These are phyloP conservation scores for Myocastor coypus DNA, from an alignment of 2,113 vertebrate species.

Conservation along the genomic window DNA sequence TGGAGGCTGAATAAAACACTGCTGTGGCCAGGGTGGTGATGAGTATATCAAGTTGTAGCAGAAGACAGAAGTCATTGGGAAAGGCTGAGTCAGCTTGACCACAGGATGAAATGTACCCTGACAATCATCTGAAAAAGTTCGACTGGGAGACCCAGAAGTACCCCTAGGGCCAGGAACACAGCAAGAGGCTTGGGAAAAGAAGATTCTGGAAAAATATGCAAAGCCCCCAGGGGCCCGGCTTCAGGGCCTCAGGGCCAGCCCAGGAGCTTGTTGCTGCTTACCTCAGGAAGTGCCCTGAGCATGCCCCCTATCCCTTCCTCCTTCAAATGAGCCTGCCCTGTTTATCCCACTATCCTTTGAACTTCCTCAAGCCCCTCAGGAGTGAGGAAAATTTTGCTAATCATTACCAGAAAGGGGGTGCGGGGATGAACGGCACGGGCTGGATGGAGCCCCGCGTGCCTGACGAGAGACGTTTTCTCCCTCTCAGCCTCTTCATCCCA, in stretches of 20 bases:
- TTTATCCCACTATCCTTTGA: not conserved
- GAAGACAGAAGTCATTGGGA: not conserved
- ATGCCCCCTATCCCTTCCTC: not conserved
- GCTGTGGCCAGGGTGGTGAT: not conserved
- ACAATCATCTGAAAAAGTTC: not conserved
- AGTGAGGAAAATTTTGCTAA: not conserved
- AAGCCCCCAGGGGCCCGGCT: not conserved
- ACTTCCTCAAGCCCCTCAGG: not conserved
- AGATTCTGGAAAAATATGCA: not conserved
- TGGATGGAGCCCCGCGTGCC: conserved; percentile 35
- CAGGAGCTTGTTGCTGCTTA: not conserved
- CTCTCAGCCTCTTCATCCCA: conserved; percentile 23
- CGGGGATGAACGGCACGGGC: not conserved
- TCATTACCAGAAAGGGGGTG: conserved; percentile 25
- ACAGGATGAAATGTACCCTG: not conserved
- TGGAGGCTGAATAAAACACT: not conserved
- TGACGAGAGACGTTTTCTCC: conserved; percentile 40
- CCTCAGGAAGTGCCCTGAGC: not conserved
- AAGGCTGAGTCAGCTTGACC: no score
- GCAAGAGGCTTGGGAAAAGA: not conserved
- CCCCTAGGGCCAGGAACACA: not conserved
- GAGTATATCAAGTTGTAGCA: not conserved
- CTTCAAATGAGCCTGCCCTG: not conserved
- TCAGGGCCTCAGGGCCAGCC: conserved; percentile 10
- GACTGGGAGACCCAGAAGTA: not conserved